These are phyloP conservation scores for Pseudochirops corinnae DNA, from an alignment of 2,797 vertebrate species.

Conservation along the genomic window DNA sequence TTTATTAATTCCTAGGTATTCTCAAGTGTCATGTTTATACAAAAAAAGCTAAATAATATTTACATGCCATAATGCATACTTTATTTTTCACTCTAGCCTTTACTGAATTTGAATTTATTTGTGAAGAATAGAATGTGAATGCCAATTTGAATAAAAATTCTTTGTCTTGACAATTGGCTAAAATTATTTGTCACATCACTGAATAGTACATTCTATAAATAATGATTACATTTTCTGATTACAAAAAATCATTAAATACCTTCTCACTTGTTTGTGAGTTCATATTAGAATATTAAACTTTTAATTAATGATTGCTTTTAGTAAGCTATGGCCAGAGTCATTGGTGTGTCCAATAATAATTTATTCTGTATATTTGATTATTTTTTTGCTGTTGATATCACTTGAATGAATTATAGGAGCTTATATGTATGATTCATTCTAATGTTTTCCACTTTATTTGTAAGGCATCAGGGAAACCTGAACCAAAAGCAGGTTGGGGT, in stretches of 20 bases:
- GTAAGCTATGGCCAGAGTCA: slow-evolving; percentile 6
- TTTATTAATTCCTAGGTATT: slow-evolving; percentile 29
- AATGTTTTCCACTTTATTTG: slow-evolving; percentile 32
- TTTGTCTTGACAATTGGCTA: slow-evolving; percentile 69
- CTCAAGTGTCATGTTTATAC: slow-evolving; percentile 6
- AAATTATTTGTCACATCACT: slow-evolving; percentile 63
- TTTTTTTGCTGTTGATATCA: slow-evolving; percentile 49
- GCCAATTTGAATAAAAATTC: slow-evolving; percentile 55
- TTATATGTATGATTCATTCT: slow-evolving; percentile 19
- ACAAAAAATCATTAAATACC: slow-evolving; percentile 66
- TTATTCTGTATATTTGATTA: slow-evolving; percentile 48
- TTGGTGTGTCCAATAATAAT: slow-evolving; percentile 45
- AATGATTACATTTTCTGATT: slow-evolving; percentile 74
- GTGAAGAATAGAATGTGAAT: slow-evolving; percentile 53
- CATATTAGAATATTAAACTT: slow-evolving; percentile 70
- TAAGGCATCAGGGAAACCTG: not conserved
- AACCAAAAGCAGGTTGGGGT: not conserved
- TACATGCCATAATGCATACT: not conserved
- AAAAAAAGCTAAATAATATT: slow-evolving; percentile 34
- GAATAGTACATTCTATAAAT: slow-evolving; percentile 66
- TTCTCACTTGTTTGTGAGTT: slow-evolving; percentile 71
- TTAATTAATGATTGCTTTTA: slow-evolving; percentile 75
- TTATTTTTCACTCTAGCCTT: slow-evolving; percentile 63
- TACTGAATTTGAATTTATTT: slow-evolving; percentile 51
- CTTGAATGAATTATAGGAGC: slow-evolving; percentile 49